These are phyloP conservation scores for Tupaia chinensis DNA, from an alignment of 2,113 vertebrate species.

Conservation along the genomic window DNA sequence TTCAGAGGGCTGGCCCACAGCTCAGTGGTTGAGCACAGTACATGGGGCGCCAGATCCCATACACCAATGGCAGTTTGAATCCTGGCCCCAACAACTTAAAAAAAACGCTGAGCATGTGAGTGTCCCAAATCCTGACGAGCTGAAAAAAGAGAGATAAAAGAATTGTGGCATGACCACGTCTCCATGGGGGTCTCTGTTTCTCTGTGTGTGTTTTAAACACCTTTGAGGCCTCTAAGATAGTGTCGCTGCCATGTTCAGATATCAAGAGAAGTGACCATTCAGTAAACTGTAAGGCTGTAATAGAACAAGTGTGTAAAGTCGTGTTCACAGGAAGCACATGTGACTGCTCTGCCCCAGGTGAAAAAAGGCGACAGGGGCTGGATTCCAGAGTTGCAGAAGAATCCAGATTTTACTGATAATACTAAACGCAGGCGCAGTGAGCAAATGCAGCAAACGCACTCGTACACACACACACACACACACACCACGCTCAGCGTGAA, in stretches of 20 bases:
- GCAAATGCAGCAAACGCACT: no score
- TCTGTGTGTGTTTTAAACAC: background rate
- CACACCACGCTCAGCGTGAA: no score
- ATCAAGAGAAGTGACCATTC: background rate
- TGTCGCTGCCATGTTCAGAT: background rate
- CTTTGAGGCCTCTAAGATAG: background rate
- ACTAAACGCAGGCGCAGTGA: background rate
- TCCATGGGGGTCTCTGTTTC: no score
- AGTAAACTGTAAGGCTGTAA: conserved; percentile 17
- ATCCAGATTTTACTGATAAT: background rate
- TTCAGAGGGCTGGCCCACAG: no score
- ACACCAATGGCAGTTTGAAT: no score
- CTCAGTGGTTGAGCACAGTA: no score
- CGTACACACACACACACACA: background rate
- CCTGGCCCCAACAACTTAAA: no score
- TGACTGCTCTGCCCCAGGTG: accelerated
- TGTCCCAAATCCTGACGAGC: no score
- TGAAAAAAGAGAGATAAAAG: no score
- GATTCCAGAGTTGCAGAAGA: background rate
- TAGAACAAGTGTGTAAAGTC: background rate
- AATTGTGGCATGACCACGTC: no score
- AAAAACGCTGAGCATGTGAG: no score
- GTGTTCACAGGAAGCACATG: background rate
- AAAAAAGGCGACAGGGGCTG: background rate
- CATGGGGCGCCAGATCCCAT: no score